A percentile compares a stretch with the other conserved stretches of the same genome.
Conservation (phyloP, 2,113 vertebrate genomes). For the Burhinus oedicnemus region DNA sequence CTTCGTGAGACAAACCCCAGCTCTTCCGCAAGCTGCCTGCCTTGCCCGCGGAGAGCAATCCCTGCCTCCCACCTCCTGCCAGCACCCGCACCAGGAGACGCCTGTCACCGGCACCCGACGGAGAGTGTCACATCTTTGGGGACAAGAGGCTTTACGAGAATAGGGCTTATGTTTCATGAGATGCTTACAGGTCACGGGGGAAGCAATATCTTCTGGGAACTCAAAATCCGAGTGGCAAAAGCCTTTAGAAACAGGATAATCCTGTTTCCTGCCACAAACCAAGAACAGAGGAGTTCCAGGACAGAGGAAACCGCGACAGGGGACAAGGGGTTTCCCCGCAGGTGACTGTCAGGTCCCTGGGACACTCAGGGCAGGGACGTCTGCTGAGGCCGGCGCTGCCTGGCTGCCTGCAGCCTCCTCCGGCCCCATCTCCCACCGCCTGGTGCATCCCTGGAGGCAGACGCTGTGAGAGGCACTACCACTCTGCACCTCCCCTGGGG, state of each 20-base stretch:
- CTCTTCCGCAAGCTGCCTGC: background rate
- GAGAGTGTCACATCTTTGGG: fast-evolving
- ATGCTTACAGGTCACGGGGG: fast-evolving
- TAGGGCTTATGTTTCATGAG: fast-evolving
- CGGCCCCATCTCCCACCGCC: fast-evolving
- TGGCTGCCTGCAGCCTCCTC: background rate
- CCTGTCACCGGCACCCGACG: fast-evolving
- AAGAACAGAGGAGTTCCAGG: background rate
- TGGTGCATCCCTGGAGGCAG: fast-evolving
- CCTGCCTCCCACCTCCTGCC: background rate
- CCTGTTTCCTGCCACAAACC: background rate
- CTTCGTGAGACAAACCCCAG: background rate
- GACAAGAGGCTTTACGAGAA: background rate
- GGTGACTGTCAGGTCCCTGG: fast-evolving
- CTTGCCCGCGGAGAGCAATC: fast-evolving
- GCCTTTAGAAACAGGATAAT: fast-evolving
- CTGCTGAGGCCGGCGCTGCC: background rate
- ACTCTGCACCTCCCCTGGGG: background rate
- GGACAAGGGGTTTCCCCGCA: fast-evolving
- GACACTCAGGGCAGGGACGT: background rate
- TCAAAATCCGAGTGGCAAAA: background rate
- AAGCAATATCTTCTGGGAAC: background rate
- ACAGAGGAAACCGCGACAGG: fast-evolving
- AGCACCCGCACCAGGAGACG: fast-evolving
- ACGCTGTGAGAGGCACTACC: background rate